phyloP scores from a whole-genome alignment of 2,888 invertebrate genomes.

The Baccha elongata region DNA sequence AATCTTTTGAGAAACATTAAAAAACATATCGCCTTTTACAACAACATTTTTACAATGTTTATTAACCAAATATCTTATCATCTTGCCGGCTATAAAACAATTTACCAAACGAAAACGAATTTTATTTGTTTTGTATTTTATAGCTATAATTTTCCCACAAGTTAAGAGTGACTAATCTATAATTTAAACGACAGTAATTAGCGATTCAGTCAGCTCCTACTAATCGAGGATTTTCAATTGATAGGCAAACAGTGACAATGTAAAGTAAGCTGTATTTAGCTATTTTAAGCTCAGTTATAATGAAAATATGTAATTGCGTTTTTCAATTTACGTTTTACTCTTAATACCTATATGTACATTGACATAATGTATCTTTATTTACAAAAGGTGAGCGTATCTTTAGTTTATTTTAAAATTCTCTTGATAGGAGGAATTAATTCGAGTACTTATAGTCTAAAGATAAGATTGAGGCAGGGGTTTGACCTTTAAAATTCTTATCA shows the following conservation, averaged over 20 bases:
- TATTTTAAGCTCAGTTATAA: not conserved
- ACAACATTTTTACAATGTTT: not conserved
- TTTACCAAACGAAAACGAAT: too few species aligned
- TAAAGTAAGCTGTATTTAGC: not conserved
- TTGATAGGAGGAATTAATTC: too few species aligned
- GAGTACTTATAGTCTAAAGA: not conserved
- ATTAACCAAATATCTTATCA: conserved; percentile 1
- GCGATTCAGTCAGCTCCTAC: not conserved
- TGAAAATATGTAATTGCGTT: conserved; percentile 1
- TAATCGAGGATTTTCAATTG: not conserved
- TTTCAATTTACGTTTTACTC: not conserved
- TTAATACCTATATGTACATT: too few species aligned
- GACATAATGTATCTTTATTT: too few species aligned
- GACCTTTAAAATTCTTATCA: too few species aligned
- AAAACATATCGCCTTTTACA: not conserved
- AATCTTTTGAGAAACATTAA: not conserved
- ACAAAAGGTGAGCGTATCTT: not conserved
- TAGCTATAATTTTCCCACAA: not conserved
- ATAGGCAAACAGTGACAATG: not conserved
- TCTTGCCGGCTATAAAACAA: not conserved
- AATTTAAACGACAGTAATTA: not conserved
- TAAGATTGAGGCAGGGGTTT: not conserved
- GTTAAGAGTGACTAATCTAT: not conserved
- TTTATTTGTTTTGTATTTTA: too few species aligned
- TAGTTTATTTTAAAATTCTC: not conserved